Evolutionary conservation across 2,888 invertebrate species (phyloP), one percentile per base, ranked within the genome.

Genomic region (Argyra leucocephala): DNA sequence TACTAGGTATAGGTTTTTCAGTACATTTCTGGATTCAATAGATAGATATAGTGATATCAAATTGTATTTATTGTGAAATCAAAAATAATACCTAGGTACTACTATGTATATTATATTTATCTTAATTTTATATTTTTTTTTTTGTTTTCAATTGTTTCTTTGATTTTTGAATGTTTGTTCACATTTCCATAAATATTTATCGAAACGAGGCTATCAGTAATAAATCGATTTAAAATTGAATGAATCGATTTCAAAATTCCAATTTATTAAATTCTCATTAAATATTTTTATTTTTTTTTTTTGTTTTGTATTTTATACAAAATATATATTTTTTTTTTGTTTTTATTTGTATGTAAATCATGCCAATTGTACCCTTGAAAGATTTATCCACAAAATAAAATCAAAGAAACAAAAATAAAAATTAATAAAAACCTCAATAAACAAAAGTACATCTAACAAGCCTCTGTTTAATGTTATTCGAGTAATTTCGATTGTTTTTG

Each of bases 221-320:
- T 15, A 48, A 48, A 18, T 48, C 18, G 48, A 3, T 18, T 48
- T 5, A n/a, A 48, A 48, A 48, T 48, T 18, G 15, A 48, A 48
- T 48, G 15, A 48, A 48, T 48, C 48, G 48, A 12, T 48, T 48
- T 15, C 48, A 48, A 48, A 48, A 48, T 48, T 12, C 7, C 48
- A 48, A 48, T 48, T 48, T 48, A 48, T 48, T 48, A 48, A 48
- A 48, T 48, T 48, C 48, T 48, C 48, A 48, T 48, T 48, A 48
- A 18, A 48, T 48, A 12, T 48, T 48, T 18, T 48, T 48, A 31
- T 31, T 31, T 6, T 6, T 6, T 31, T 31, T 31, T 31, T 31
- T 31, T 31, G 1, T n/a, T n/a, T n/a, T n/a, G n/a, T n/a, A n/a
- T n/a, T n/a, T n/a, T n/a, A n/a, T n/a, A n/a, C n/a, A n/a, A n/a